Base-by-base conservation (phyloP, 2,888 invertebrate genomes). In the Pristionchus maxplancki region DNA sequence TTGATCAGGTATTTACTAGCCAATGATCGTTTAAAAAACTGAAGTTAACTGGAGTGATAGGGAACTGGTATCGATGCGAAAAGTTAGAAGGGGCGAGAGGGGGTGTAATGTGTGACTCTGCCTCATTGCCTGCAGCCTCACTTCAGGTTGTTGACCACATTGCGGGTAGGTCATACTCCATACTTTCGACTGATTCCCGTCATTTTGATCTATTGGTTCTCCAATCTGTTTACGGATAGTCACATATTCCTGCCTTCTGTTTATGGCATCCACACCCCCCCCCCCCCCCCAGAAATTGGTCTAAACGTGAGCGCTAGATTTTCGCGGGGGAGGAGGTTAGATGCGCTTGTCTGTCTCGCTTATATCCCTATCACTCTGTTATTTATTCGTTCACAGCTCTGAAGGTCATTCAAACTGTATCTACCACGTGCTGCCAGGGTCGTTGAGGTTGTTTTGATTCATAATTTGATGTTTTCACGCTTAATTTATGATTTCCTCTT, bases 41-140 rank as follows among this genome's bases (percentile, higher is more conserved):
- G 4, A 78, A 5, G 74, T 37, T 20, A 74, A 74, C 24, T 48
- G 28, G 40, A 78, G 34, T 40, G 78, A 78, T 48, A 48, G 78
- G 28, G 40, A 78, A 78, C 78, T 78, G 78, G 78, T 78, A 78
- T 78, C 28, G 78, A 78, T 78, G 78, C 9, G 78, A 78, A 28
- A 71, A 71, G 71, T 71, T 64, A 31, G 37, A 20, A 71, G 20
- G 62, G 62, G n/a, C 28, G 58, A 58, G 64, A 17, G 78, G 48
- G 78, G 37, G 74, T 78, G 78, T 78, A 78, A 78, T 78, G 78
- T 78, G 78, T 78, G 48, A 44, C 78, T 78, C 34, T 28, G 44
- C 78, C 78, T 78, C 13, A 44, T 48, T 44, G 40, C 44, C 78
- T 78, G 78, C 78, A 78, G n/a, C 78, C 78, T 78, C 78, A 17